These are phyloP conservation scores for Temnothorax rugatulus DNA, from an alignment of 2,888 invertebrate species.

Conservation along the genomic window DNA sequence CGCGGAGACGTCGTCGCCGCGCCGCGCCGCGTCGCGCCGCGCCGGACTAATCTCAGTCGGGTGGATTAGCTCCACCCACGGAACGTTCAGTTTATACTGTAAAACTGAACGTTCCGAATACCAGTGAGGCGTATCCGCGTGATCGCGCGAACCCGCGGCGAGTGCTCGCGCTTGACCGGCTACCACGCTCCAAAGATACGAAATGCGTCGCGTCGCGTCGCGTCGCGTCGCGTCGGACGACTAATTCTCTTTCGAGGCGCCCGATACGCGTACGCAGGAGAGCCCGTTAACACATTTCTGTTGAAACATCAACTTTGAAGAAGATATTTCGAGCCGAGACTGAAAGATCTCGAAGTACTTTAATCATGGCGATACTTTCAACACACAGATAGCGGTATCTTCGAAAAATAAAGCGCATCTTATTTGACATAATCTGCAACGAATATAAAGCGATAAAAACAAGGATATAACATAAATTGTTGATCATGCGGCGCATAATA, in stretches of 20 bases:
- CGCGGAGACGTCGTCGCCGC: slow-evolving; percentile 40
- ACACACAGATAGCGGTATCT: neutral
- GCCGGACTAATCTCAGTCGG: slow-evolving; percentile 40
- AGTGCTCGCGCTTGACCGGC: neutral
- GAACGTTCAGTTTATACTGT: neutral
- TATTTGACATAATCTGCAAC: neutral
- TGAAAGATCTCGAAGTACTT: neutral
- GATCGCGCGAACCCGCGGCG: slow-evolving; percentile 24
- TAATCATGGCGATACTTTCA: neutral
- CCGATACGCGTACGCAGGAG: neutral
- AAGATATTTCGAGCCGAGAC: neutral
- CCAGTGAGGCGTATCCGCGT: slow-evolving; percentile 24
- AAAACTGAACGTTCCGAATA: slow-evolving; percentile 47
- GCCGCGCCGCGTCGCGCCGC: neutral
- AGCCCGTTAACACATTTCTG: neutral
- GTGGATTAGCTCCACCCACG: slow-evolving; percentile 43
- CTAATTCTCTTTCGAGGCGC: slow-evolving; percentile 6
- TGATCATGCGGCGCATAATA: neutral
- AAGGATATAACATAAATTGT: neutral
- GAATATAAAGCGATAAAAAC: neutral
- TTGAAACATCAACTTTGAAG: neutral
- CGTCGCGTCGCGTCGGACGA: neutral
- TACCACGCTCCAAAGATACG: slow-evolving; percentile 5
- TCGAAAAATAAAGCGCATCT: neutral
- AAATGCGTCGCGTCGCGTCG: slow-evolving; percentile 3